These are phyloP conservation scores for Gymnodraco acuticeps DNA, from an alignment of 2,797 vertebrate species.

Conservation along the genomic window DNA sequence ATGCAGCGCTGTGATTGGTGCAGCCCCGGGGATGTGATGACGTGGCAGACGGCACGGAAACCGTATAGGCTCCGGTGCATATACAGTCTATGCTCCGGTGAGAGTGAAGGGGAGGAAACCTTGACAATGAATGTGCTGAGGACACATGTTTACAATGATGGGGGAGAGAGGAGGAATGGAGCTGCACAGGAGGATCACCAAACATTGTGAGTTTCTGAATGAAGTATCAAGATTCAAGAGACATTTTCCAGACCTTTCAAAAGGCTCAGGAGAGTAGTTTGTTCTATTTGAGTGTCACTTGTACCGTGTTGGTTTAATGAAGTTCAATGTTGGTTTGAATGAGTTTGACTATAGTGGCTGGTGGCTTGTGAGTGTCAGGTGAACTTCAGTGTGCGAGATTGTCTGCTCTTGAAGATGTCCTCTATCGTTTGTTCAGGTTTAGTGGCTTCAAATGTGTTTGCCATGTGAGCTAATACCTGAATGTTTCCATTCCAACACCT, in stretches of 20 bases:
- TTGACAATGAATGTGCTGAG: conserved; percentile 74
- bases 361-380: conserved; percentile 3
- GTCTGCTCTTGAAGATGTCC: background rate
- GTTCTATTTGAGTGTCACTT: background rate
- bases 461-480: conserved; percentile 7
- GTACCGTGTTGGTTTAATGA: background rate
- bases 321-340: conserved; percentile 36
- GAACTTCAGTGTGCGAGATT: background rate
- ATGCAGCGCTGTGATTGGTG: background rate
- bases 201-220: conserved; percentile 59
- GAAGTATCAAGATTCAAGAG: conserved; percentile 10
- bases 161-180: conserved; percentile 65
- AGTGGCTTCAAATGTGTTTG: background rate
- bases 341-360: conserved; percentile 1
- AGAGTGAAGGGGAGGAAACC: conserved; percentile 68
- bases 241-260: background rate
- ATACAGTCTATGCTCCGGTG: conserved; percentile 41
- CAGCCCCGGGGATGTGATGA: conserved; percentile 45
- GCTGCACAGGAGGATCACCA: conserved; percentile 36
- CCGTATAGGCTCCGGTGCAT: conserved; percentile 71
- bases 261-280: background rate
- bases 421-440: background rate
- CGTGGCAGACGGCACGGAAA: conserved; percentile 35
- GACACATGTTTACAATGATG: conserved; percentile 81
- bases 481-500: conserved; percentile 7